Conservation (phyloP, 2,797 vertebrate genomes). For the Apogon hyalosoma region DNA sequence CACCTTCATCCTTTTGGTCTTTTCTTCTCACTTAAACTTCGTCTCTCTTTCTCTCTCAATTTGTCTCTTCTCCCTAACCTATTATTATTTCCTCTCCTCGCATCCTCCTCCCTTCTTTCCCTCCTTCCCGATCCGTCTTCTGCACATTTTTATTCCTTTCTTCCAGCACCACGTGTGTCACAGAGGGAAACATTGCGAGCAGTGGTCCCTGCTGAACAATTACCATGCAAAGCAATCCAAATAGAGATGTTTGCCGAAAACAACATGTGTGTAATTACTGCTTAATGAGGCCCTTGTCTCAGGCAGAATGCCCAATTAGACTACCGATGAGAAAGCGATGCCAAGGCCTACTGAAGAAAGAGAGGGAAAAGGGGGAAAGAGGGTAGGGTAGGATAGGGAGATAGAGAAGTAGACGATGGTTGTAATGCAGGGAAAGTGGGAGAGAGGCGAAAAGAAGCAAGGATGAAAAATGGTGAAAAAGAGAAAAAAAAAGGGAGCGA, state of each 20-base stretch:
- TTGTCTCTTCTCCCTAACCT: constrained; percentile 60
- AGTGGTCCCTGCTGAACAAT: constrained; percentile 91
- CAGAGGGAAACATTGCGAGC: constrained; percentile 82
- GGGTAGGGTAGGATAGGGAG: constrained; percentile 61
- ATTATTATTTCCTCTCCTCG: constrained; percentile 66
- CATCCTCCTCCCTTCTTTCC: background rate
- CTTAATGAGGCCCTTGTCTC: constrained; percentile 99
- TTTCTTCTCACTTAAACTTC: constrained; percentile 48
- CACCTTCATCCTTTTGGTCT: constrained; percentile 51
- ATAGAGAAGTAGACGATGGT: constrained; percentile 46
- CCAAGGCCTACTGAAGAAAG: constrained; percentile 75
- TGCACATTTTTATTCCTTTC: constrained; percentile 65
- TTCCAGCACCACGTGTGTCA: constrained; percentile 73
- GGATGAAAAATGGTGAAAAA: constrained; percentile 27
- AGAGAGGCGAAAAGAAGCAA: background rate
- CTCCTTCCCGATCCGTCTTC: constrained; percentile 31
- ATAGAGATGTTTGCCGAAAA: constrained; percentile 99
- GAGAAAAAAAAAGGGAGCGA: constrained; percentile 7
- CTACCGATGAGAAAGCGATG: constrained; percentile 81
- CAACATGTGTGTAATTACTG: constrained; percentile 99
- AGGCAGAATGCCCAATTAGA: constrained; percentile 99
- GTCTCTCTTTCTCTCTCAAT: constrained; percentile 68
- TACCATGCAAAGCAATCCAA: constrained; percentile 95
- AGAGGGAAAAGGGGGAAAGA: constrained; percentile 76
- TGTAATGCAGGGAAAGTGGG: constrained; percentile 41